These are phyloP conservation scores for Parasteatoda tepidariorum DNA, from an alignment of 1,140 invertebrate genomes.

Conservation along the genomic window DNA sequence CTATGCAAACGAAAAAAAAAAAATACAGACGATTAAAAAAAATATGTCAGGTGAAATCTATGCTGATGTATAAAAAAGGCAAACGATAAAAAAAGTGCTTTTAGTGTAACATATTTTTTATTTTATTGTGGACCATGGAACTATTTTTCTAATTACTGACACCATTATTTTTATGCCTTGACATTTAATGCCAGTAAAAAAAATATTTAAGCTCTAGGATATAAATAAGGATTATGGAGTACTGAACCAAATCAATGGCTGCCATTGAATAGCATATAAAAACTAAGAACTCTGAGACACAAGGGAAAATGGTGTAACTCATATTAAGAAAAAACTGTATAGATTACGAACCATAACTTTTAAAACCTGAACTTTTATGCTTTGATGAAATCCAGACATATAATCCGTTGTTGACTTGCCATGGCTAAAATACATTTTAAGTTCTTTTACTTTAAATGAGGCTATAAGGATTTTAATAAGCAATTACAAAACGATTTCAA, in stretches of 20 bases:
- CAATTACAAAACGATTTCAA: no score
- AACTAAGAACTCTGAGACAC: not conserved
- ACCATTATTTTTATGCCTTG: conserved; percentile 35
- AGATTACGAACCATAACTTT: no score
- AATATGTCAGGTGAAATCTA: not conserved
- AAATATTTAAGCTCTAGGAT: not conserved
- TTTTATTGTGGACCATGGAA: conserved; percentile 33
- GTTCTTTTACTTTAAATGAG: no score
- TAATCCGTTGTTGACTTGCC: no score
- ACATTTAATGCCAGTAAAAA: conserved; percentile 18
- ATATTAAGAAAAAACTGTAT: not conserved
- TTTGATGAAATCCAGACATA: no score
- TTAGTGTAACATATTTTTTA: not conserved
- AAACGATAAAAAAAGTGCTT: not conserved
- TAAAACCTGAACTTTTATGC: no score
- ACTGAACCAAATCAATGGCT: conserved; percentile 17
- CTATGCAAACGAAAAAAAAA: no score
- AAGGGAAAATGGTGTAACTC: not conserved
- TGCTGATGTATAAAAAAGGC: not conserved
- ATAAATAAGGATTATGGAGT: conserved; percentile 52
- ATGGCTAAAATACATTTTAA: no score
- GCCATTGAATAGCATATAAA: not conserved
- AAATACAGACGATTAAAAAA: not conserved
- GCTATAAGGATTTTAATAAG: no score
- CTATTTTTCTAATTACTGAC: conserved; percentile 45